Evolutionary conservation across 2,797 vertebrate genomes (phyloP).

Genomic region (Silurus aristotelis): DNA sequence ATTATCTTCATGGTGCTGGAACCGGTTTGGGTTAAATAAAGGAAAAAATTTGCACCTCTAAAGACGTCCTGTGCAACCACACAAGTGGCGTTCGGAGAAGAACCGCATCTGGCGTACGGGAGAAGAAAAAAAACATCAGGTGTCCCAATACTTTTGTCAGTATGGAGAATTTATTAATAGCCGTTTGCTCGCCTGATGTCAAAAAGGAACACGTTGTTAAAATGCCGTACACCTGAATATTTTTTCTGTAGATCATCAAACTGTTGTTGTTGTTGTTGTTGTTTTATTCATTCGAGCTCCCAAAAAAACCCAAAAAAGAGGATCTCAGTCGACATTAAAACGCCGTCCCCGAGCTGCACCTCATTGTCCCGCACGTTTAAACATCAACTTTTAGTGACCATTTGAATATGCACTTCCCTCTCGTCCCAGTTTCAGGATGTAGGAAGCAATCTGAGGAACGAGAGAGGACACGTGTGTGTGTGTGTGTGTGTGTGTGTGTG

Average conservation of each 20-base stretch:
- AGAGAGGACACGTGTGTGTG: neutral
- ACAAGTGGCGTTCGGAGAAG: too few relatives aligned
- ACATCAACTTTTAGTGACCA: neutral
- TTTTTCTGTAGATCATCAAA: neutral
- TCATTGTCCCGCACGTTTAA: neutral
- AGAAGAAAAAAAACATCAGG: too few relatives aligned
- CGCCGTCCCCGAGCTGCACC: neutral
- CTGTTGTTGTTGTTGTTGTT: too few relatives aligned
- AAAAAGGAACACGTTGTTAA: neutral
- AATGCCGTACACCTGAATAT: neutral
- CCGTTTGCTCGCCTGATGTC: neutral
- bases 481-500: too few relatives aligned
- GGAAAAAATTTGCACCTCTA: too few relatives aligned
- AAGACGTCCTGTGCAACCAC: too few relatives aligned
- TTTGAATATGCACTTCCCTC: conserved; percentile 17
- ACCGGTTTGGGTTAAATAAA: too few relatives aligned
- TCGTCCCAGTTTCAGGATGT: too few relatives aligned
- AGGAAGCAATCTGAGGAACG: neutral
- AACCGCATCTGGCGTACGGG: too few relatives aligned
- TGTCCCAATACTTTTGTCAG: too few relatives aligned
- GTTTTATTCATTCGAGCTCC: neutral
- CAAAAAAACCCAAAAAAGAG: neutral
- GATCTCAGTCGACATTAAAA: neutral
- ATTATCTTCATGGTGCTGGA: too few relatives aligned
- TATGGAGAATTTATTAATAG: too few relatives aligned